Evolutionary conservation across 2,113 vertebrate species (phyloP), one percentile per base, ranked within the genome.

Genomic region (Poeciliopsis retropinna): DNA sequence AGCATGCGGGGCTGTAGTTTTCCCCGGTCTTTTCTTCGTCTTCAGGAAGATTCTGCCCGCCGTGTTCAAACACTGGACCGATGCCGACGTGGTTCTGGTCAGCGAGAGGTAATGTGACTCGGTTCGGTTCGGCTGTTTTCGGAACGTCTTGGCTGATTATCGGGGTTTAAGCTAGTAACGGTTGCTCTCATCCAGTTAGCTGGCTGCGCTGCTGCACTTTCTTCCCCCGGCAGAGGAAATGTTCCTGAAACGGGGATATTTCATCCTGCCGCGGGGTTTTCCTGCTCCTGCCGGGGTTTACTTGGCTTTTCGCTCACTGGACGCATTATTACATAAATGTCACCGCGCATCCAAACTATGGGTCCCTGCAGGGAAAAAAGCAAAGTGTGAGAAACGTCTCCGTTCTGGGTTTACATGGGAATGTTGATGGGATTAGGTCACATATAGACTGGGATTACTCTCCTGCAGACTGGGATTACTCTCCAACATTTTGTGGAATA

Each of bases 41-140:
- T 91, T 94, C 67, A 88, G 91, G 84, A 94, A 88, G 75, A 80
- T 93, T 29, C 90, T 95, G 68, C 92, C 93, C 72, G 66, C 85
- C 68, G 83, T 94, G 76, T 95, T 94, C 83, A 85, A 74, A 71
- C 86, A 72, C 73, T 95, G 94, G 94, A 94, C 81, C 77, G 93
- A 95, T 90, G 94, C 94, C 64, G 95, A 95, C 80, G 94, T 94
- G 87, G 95, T 95, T 61, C 91, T 95, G 81, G 94, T 95, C 87
- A 95, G 95, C 85, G 95, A 95, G 84, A 94, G 95, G 95, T 95
- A 92, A 91, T 27, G 5, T 1, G 15, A 22, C n/a, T 70, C 3
- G 29, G 34, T 30, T 9, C 25, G 27, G 27, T 31, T 15, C 44
- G 51, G 19, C 25, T 57, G 22, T 57, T n/a, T 57, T 57, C 51